Conservation (phyloP, 2,888 invertebrate genomes). For the Punctoribates punctum region DNA sequence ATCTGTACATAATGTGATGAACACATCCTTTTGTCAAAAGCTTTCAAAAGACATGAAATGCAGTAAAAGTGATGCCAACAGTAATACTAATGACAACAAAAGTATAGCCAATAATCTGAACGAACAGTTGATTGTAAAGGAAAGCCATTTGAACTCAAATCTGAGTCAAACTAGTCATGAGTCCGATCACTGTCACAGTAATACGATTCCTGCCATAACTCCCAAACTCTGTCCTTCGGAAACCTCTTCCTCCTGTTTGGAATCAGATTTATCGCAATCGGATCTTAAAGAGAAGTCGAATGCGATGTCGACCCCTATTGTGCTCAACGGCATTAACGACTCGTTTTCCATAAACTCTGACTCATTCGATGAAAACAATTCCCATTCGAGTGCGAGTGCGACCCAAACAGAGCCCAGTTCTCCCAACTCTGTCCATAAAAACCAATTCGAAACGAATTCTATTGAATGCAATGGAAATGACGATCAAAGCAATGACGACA, state of each 20-base stretch:
- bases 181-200: background rate
- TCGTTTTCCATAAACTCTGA: conserved; percentile 30
- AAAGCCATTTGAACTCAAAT: background rate
- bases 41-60: conserved; percentile 11
- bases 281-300: conserved; percentile 8
- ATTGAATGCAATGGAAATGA: conserved; percentile 23
- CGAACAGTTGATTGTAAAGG: background rate
- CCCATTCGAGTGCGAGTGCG: conserved; percentile 20
- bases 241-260: conserved; percentile 12
- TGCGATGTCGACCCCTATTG: conserved; percentile 33
- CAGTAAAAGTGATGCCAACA: background rate
- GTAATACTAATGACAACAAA: background rate
- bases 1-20: conserved; percentile 18
- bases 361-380: conserved; percentile 24
- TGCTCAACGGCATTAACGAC: conserved; percentile 36
- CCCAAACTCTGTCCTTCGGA: conserved; percentile 11
- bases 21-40: background rate
- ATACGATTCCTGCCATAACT: conserved; percentile 34
- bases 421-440: background rate
- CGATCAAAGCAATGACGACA: conserved; percentile 19
- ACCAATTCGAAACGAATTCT: conserved; percentile 4
- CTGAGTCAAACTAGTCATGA: conserved; percentile 33
- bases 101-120: background rate
- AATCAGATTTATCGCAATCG: conserved; percentile 11
- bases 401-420: conserved; percentile 20